Percentiles rank a stretch among this genome's conserved stretches.
Conservation (phyloP, 2,888 invertebrate genomes). For the Tubulanus polymorphus region DNA sequence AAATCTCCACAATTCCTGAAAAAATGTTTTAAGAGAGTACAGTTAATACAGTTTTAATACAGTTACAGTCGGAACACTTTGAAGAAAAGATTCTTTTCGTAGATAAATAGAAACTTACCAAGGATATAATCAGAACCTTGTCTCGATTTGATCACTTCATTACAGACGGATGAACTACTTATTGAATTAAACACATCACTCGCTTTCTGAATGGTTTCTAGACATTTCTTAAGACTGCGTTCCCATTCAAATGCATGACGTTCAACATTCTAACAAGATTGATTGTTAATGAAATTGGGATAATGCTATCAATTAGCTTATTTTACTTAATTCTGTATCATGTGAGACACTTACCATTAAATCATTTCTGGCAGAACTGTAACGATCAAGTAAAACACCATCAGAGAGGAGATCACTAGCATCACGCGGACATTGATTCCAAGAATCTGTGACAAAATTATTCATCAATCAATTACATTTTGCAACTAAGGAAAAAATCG, state of each 20-base stretch:
- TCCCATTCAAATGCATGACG: constrained; percentile 53
- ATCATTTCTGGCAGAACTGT: constrained; percentile 32
- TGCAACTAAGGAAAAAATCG: no score
- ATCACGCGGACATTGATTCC: constrained; percentile 12
- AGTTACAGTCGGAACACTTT: no score
- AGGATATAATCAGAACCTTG: constrained; percentile 59
- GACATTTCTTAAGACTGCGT: constrained; percentile 58
- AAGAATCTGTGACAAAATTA: neutral
- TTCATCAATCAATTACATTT: no score
- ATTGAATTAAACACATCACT: constrained; percentile 59
- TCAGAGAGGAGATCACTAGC: constrained; percentile 17
- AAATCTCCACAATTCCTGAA: constrained; percentile 49
- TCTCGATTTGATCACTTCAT: constrained; percentile 58
- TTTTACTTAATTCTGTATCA: neutral
- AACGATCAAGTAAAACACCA: constrained; percentile 32
- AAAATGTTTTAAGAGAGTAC: constrained; percentile 4
- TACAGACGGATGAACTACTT: constrained; percentile 57
- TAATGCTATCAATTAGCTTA: no score
- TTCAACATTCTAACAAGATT: constrained; percentile 44
- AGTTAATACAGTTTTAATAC: no score
- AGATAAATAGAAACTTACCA: constrained; percentile 50
- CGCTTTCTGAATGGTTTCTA: constrained; percentile 57
- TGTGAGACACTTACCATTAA: constrained; percentile 24
- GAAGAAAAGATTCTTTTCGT: neutral
- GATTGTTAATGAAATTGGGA: neutral